A percentile compares a stretch with the other conserved stretches of the same genome.
phyloP scores from a whole-genome alignment of 2,113 vertebrate species.

The Dipodomys merriami region DNA sequence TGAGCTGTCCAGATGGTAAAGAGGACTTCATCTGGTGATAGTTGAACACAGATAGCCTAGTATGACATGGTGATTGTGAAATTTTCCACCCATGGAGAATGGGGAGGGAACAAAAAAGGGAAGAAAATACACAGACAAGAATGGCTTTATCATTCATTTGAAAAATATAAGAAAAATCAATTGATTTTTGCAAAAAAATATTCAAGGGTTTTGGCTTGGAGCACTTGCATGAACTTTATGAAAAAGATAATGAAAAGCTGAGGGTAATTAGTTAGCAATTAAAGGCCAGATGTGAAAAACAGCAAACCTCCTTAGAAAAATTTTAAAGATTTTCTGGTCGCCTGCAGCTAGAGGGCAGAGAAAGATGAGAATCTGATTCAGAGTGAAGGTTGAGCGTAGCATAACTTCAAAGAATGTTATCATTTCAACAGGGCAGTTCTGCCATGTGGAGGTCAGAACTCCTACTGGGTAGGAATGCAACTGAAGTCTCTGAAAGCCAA shows the following conservation, averaged over 20 bases:
- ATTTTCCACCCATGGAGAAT: not conserved
- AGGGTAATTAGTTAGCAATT: slow-evolving; percentile 60
- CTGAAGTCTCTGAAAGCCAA: not conserved
- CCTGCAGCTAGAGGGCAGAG: slow-evolving; percentile 12
- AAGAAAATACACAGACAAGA: not conserved
- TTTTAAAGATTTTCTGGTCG: not conserved
- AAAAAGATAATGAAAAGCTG: slow-evolving; percentile 26
- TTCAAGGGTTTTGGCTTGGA: not conserved
- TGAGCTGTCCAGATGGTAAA: not conserved
- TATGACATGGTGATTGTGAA: not conserved
- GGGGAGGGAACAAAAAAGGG: not conserved
- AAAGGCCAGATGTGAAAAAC: slow-evolving; percentile 25
- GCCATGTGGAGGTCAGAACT: not conserved
- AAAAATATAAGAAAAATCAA: not conserved
- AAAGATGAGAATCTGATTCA: not conserved
- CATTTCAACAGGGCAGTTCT: not conserved
- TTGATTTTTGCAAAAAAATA: slow-evolving; percentile 19
- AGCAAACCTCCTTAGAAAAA: slow-evolving; percentile 22
- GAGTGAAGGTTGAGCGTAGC: not conserved
- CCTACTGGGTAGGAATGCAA: not conserved
- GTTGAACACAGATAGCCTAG: not conserved
- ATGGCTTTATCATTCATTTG: not conserved
- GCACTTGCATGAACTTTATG: slow-evolving; percentile 5
- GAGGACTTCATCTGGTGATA: not conserved
- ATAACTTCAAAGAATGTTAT: slow-evolving; percentile 26